A percentile compares a stretch with the other conserved stretches of the same genome.
phyloP scores from a whole-genome alignment of 2,888 invertebrate species.

The Drosophila gaucha region DNA sequence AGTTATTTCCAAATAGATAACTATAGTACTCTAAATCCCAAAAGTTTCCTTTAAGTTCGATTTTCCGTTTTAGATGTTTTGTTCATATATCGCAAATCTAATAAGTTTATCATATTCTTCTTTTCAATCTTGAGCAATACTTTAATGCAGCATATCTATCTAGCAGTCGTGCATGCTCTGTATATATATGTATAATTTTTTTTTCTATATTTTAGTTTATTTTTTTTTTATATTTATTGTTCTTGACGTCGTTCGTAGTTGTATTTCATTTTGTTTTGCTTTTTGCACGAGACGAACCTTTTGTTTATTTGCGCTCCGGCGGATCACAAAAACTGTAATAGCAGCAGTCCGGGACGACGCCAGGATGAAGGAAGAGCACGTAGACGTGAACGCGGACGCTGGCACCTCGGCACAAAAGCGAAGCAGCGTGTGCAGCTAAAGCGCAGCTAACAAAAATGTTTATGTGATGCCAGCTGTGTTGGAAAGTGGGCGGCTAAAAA shows the following conservation, averaged over 20 bases:
- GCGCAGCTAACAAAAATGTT: slow-evolving; percentile 75
- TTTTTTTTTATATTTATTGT: slow-evolving; percentile 24
- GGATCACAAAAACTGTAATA: slow-evolving; percentile 72
- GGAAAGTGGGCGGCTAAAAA: slow-evolving; percentile 1
- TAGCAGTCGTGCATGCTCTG: not conserved
- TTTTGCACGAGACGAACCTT: slow-evolving; percentile 59
- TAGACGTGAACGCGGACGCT: slow-evolving; percentile 34
- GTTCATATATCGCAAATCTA: no score
- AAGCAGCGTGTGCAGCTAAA: slow-evolving; percentile 49
- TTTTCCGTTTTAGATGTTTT: no score
- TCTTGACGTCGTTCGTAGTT: slow-evolving; percentile 48
- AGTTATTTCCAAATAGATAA: no score
- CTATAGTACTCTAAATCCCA: no score
- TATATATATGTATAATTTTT: not conserved
- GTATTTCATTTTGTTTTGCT: slow-evolving; percentile 61
- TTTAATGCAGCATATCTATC: not conserved
- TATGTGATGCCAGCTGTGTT: slow-evolving; percentile 51
- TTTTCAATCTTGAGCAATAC: no score
- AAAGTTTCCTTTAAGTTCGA: no score
- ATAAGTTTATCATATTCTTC: no score
- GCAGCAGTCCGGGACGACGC: slow-evolving; percentile 18
- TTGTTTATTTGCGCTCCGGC: slow-evolving; percentile 74
- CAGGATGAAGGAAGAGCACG: slow-evolving; percentile 18
- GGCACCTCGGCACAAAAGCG: slow-evolving; percentile 63
- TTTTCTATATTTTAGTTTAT: not conserved